These are phyloP conservation scores for Melipona quadrifasciata DNA, from an alignment of 1,140 invertebrate species.

Conservation along the genomic window DNA sequence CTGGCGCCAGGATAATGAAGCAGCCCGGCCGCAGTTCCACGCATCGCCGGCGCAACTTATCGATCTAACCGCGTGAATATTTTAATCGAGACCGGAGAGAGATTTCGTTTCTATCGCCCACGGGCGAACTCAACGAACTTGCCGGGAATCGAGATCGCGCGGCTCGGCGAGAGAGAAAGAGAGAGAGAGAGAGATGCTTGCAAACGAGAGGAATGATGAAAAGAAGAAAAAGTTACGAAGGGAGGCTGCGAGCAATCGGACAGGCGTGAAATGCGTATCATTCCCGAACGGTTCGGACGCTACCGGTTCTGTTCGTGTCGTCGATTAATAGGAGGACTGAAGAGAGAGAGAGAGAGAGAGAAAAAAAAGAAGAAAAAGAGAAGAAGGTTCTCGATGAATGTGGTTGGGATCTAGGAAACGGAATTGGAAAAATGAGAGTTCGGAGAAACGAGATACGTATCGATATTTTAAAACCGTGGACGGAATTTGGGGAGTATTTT, in stretches of 20 bases:
- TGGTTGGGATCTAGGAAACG: background rate
- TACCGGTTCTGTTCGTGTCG: background rate
- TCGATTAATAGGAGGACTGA: background rate
- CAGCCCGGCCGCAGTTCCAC: conserved; percentile 28
- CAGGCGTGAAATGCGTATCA: background rate
- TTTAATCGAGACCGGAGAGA: background rate
- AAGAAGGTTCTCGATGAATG: background rate
- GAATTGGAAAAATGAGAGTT: background rate
- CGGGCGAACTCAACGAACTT: conserved; percentile 14
- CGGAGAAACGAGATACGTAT: background rate
- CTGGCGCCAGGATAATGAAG: conserved; percentile 65
- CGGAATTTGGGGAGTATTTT: background rate
- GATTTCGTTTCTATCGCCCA: conserved; percentile 26
- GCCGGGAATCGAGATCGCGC: conserved; percentile 17
- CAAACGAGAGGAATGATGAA: background rate
- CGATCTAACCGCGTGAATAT: conserved; percentile 38
- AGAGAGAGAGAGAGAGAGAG: background rate
- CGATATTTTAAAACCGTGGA: background rate
- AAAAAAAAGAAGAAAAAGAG: background rate
- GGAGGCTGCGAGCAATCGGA: background rate
- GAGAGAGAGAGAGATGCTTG: too few species aligned
- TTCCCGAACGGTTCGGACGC: background rate
- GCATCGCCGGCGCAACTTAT: conserved; percentile 18
- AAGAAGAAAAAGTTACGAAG: background rate
- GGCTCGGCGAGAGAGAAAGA: background rate